phyloP scores from a whole-genome alignment of 2,888 invertebrate species.

The Diarsia mendica region DNA sequence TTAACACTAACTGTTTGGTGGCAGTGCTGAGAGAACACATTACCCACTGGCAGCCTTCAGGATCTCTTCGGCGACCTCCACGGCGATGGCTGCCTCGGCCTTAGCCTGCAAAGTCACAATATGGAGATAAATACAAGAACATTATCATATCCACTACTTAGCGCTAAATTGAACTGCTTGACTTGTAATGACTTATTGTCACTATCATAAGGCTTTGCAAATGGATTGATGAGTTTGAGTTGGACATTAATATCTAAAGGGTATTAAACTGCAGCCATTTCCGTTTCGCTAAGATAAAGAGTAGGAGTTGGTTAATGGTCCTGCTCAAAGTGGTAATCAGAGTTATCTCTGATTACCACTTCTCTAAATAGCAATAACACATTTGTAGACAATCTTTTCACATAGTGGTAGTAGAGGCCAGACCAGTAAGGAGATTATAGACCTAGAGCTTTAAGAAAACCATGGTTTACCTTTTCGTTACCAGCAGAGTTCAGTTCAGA shows the following conservation, averaged over 20 bases:
- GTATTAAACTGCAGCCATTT: background rate
- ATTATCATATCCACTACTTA: background rate
- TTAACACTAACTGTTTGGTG: conserved; percentile 76
- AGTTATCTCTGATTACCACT: too few relatives aligned
- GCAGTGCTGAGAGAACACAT: conserved; percentile 52
- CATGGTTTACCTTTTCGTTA: conserved; percentile 92
- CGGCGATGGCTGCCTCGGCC: conserved; percentile 97
- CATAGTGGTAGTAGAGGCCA: background rate
- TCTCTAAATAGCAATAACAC: background rate
- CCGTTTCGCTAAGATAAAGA: too few relatives aligned
- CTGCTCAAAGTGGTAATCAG: background rate
- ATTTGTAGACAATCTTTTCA: background rate
- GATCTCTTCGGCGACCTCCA: conserved; percentile 98
- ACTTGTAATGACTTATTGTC: background rate
- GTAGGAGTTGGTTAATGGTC: background rate
- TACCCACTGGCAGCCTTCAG: conserved; percentile 94
- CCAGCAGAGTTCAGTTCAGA: conserved; percentile 94
- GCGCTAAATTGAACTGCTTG: background rate
- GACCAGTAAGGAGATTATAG: background rate
- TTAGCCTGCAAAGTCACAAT: conserved; percentile 89
- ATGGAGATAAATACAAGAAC: conserved; percentile 5
- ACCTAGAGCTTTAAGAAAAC: background rate
- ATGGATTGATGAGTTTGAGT: background rate
- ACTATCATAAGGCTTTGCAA: background rate
- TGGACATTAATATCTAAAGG: background rate